Conservation (phyloP, 2,113 vertebrate species). For the Picathartes gymnocephalus region DNA sequence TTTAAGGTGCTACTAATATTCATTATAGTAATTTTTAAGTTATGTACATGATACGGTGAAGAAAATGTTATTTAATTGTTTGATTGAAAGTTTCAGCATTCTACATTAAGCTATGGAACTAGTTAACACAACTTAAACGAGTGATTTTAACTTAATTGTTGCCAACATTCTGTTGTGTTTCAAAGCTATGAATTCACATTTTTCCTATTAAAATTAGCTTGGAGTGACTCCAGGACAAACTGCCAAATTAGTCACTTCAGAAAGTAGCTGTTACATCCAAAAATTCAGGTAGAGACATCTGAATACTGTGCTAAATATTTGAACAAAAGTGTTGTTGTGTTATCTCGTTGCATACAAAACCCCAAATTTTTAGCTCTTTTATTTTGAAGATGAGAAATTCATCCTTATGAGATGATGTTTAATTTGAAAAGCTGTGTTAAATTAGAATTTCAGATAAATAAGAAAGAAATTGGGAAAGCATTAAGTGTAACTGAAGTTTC, state of each 20-base stretch:
- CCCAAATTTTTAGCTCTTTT: not conserved
- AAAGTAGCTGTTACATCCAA: not conserved
- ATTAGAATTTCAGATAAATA: not conserved
- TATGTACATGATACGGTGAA: rapidly evolving
- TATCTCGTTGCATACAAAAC: not conserved
- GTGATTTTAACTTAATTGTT: not conserved
- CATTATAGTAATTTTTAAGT: not conserved
- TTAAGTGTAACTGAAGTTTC: not conserved
- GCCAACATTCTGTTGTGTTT: not conserved
- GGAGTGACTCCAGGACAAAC: not conserved
- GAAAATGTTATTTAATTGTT: not conserved
- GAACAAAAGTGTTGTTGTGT: not conserved
- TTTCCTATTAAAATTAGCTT: not conserved
- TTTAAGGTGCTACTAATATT: not conserved
- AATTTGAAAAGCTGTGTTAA: not conserved
- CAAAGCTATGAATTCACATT: not conserved
- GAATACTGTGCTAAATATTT: not conserved
- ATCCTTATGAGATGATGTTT: not conserved
- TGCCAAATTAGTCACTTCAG: not conserved
- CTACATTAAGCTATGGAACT: not conserved
- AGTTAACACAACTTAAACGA: not conserved
- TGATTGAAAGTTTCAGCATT: not conserved
- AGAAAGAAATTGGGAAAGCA: not conserved
- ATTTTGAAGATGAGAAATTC: not conserved
- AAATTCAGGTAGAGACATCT: not conserved